Percentiles rank a stretch among this genome's conserved stretches.
Conservation (phyloP, 2,113 vertebrate species). For the Tenrec ecaudatus region DNA sequence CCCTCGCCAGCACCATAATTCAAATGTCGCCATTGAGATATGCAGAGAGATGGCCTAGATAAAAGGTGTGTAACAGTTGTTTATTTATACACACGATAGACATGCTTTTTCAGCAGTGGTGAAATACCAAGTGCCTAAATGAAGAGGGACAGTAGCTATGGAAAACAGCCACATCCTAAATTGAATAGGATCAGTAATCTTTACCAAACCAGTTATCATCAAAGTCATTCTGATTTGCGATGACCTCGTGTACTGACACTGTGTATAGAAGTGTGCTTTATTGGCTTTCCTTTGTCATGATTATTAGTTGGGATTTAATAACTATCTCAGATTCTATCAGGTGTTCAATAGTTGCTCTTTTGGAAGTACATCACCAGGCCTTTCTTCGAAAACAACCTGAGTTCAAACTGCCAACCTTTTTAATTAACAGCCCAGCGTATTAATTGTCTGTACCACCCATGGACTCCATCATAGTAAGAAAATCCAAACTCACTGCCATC, state of each 20-base stretch:
- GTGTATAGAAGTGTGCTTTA: background rate
- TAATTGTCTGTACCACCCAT: background rate
- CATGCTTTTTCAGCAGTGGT: too few relatives aligned
- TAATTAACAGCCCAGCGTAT: background rate
- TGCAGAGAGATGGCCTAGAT: too few relatives aligned
- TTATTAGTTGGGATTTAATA: too few relatives aligned
- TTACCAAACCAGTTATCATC: background rate
- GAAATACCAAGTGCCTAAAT: too few relatives aligned
- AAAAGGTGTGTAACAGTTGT: too few relatives aligned
- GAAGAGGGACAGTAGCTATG: background rate
- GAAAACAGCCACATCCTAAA: background rate
- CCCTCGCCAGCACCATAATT: too few relatives aligned
- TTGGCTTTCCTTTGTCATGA: too few relatives aligned
- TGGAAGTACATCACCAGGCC: background rate
- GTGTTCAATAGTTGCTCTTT: background rate
- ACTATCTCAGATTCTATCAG: too few relatives aligned
- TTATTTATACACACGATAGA: too few relatives aligned
- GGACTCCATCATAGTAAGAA: background rate
- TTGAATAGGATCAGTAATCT: background rate
- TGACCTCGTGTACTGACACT: background rate
- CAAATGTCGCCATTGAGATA: too few relatives aligned
- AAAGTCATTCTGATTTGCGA: background rate
- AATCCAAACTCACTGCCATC: too few relatives aligned
- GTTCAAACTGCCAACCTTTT: background rate
- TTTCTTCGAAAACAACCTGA: too few relatives aligned